Evolutionary conservation across 2,888 invertebrate genomes (phyloP), one percentile per base, ranked within the genome.

Genomic region (Dorcus hopei): DNA sequence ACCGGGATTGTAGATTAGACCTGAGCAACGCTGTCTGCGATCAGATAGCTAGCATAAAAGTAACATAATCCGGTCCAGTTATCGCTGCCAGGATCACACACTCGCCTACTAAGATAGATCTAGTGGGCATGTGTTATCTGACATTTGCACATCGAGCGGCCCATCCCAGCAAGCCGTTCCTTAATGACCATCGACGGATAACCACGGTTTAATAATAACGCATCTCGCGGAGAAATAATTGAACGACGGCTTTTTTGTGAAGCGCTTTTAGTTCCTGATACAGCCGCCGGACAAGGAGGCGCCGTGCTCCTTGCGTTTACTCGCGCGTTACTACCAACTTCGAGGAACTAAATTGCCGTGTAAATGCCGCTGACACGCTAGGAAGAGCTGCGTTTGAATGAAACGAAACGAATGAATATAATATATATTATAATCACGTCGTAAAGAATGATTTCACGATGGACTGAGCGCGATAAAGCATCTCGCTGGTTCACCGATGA

Each of bases 71-170:
- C 51, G n/a, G 51, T 16, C 39, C 38, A 40, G 45, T 45, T 45
- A 45, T 45, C 45, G 9, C 19, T 23, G 19, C 19, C 23, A 45
- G 45, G 45, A 45, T 45, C 45, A 45, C 45, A 45, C 45, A 51
- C 40, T 51, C 51, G 51, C 51, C 51, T 38, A 51, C 51, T 39
- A 51, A 51, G 51, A 51, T 51, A 16, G 51, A 51, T 51, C 51
- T 51, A 40, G 51, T 38, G 40, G 51, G 51, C 49, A 49, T 49
- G 49, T 38, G 49, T 49, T 51, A 51, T 51, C 51, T 51, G 51
- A 51, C 51, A 38, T 51, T 51, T 51, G 51, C 38, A 40, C 51
- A 40, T 45, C 51, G 51, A 39, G 39, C 39, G 51, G 40, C 38
- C 51, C 38, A 39, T 51, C 51, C 51, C 51, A 51, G 38, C 51